Evolutionary conservation across 2,797 vertebrate genomes (phyloP).

Genomic region (Neosilurus hyrtlii): DNA sequence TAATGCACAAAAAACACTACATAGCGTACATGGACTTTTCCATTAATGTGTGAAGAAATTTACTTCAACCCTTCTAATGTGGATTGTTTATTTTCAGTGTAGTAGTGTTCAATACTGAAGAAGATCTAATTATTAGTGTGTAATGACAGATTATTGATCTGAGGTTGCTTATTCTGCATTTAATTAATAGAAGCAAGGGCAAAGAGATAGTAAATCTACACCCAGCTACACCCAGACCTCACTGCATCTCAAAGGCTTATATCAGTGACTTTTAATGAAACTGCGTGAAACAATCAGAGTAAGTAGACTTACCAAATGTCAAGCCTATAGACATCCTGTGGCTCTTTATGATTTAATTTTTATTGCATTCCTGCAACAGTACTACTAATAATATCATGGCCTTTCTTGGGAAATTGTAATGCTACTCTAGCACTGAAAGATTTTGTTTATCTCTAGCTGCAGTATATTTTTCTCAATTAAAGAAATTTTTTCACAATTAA

Average conservation of each 20-base stretch:
- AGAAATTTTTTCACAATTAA: background rate
- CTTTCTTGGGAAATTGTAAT: background rate
- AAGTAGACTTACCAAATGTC: slow-evolving; percentile 10
- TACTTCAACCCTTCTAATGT: slow-evolving; percentile 51
- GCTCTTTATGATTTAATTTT: background rate
- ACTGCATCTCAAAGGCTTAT: slow-evolving; percentile 42
- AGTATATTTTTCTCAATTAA: background rate
- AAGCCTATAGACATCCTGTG: background rate
- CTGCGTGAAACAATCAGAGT: slow-evolving; percentile 19
- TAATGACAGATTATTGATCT: slow-evolving; percentile 74
- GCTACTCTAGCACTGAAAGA: background rate
- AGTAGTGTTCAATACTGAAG: slow-evolving; percentile 58
- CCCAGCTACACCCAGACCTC: slow-evolving; percentile 35
- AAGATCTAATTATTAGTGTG: slow-evolving; percentile 63
- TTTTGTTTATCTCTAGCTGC: background rate
- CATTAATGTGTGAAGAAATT: slow-evolving; percentile 65
- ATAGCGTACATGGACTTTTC: slow-evolving; percentile 48
- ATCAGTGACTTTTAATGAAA: slow-evolving; percentile 42
- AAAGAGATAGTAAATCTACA: slow-evolving; percentile 27
- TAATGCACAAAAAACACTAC: slow-evolving; percentile 54
- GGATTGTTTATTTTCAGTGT: slow-evolving; percentile 61
- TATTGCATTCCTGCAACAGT: background rate
- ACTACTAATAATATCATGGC: background rate
- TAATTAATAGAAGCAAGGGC: slow-evolving; percentile 67
- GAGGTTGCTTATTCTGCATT: slow-evolving; percentile 71